Percentiles rank a stretch among this genome's conserved stretches.
phyloP scores from a whole-genome alignment of 2,888 invertebrate species.

The Merodon equestris region DNA sequence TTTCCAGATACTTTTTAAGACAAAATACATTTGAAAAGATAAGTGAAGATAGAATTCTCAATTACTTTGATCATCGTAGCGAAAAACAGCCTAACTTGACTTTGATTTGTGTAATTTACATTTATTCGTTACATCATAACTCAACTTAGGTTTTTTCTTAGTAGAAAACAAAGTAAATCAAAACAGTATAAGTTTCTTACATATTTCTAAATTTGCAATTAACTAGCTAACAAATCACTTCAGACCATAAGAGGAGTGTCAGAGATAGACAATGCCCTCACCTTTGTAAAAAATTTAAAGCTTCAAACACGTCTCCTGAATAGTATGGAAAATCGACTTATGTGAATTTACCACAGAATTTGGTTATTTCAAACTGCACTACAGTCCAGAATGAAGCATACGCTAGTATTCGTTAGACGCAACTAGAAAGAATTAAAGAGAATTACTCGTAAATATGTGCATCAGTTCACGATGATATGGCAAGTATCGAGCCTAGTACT shows the following conservation, averaged over 20 bases:
- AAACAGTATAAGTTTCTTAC: conserved; percentile 4
- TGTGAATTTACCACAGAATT: not conserved
- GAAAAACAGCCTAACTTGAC: conserved; percentile 6
- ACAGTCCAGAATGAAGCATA: no score
- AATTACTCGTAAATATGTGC: no score
- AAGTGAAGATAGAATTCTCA: not conserved
- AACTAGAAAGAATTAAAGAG: no score
- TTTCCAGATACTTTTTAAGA: not conserved
- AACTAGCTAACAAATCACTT: no score
- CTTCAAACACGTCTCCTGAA: not conserved
- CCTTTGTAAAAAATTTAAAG: not conserved
- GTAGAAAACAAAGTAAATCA: not conserved
- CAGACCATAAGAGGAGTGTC: not conserved
- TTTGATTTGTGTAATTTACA: conserved; percentile 1
- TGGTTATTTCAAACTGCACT: no score
- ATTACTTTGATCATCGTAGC: not conserved
- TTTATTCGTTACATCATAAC: not conserved
- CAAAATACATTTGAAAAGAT: not conserved
- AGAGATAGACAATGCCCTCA: not conserved
- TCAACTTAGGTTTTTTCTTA: conserved; percentile 5
- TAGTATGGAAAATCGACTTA: not conserved
- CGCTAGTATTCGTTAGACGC: no score
- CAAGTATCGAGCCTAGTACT: no score
- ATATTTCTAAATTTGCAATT: not conserved
- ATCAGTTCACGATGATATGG: no score